phyloP scores from a whole-genome alignment of 2,888 invertebrate genomes.

The Sphaerophoria taeniata region DNA sequence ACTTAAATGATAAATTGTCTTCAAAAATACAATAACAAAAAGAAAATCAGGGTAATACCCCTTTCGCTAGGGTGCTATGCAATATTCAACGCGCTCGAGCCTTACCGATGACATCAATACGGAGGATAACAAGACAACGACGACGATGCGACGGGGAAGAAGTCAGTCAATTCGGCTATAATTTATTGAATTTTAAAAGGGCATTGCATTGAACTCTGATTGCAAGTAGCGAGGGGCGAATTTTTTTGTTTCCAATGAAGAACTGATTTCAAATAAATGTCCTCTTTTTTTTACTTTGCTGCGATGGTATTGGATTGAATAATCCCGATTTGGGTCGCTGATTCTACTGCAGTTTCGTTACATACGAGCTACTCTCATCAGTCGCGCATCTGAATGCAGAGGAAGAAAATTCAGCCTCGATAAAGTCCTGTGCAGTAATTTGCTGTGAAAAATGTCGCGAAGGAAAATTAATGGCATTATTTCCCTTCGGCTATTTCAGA shows the following conservation, averaged over 20 bases:
- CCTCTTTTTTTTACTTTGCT: not conserved
- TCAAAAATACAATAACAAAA: slow-evolving; percentile 4
- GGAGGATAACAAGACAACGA: not conserved
- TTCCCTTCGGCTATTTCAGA: slow-evolving; percentile 40
- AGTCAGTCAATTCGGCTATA: slow-evolving; percentile 71
- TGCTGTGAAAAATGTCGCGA: slow-evolving; percentile 33
- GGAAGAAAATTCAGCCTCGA: not conserved
- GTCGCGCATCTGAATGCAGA: slow-evolving; percentile 14
- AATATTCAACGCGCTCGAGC: slow-evolving; percentile 37
- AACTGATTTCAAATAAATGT: slow-evolving; percentile 55
- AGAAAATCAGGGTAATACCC: slow-evolving; percentile 22
- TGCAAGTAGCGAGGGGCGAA: slow-evolving; percentile 35
- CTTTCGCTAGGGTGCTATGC: slow-evolving; percentile 43
- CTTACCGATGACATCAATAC: slow-evolving; percentile 29
- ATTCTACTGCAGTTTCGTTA: slow-evolving; percentile 21
- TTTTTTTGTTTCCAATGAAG: slow-evolving; percentile 1
- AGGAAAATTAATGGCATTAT: slow-evolving; percentile 51
- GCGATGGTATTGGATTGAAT: slow-evolving; percentile 37
- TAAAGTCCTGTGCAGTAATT: slow-evolving; percentile 28
- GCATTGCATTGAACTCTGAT: slow-evolving; percentile 70
- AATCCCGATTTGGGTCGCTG: slow-evolving; percentile 66
- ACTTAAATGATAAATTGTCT: slow-evolving; percentile 69
- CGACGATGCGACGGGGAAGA: slow-evolving; percentile 20
- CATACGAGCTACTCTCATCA: slow-evolving; percentile 27
- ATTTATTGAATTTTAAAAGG: slow-evolving; percentile 74